Evolutionary conservation across 2,113 vertebrate genomes (phyloP).

Genomic region (Psittacula cyanocephala): DNA sequence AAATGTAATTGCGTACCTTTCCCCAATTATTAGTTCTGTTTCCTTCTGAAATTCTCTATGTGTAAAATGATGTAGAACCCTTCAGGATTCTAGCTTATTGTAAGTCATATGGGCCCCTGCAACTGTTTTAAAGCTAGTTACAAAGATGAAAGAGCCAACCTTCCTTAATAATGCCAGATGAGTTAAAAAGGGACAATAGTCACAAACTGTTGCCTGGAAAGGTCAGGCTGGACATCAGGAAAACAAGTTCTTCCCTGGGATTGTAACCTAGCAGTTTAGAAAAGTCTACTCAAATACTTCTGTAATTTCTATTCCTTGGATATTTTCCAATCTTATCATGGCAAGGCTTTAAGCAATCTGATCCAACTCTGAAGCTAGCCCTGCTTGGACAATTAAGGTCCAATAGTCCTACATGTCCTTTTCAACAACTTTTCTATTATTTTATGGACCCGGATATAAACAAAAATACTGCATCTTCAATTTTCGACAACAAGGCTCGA

Average conservation of each 20-base stretch:
- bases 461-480: accelerated
- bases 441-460: not conserved
- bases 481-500: not conserved
- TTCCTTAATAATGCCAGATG: not conserved
- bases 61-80: not conserved
- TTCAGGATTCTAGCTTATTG: not conserved
- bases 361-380: not conserved
- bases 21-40: not conserved
- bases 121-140: not conserved
- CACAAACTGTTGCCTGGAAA: not conserved
- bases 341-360: not conserved
- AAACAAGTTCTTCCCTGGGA: not conserved
- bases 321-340: not conserved
- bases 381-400: not conserved
- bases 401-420: not conserved
- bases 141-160: not conserved
- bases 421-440: not conserved
- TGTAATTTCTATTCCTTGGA: not conserved
- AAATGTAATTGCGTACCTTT: not conserved
- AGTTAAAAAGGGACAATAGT: not conserved
- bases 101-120: not conserved
- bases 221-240: not conserved
- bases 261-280: not conserved
- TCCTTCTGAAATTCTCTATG: not conserved
- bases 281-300: not conserved